Conservation (phyloP, 2,113 vertebrate genomes). For the Coturnix japonica region DNA sequence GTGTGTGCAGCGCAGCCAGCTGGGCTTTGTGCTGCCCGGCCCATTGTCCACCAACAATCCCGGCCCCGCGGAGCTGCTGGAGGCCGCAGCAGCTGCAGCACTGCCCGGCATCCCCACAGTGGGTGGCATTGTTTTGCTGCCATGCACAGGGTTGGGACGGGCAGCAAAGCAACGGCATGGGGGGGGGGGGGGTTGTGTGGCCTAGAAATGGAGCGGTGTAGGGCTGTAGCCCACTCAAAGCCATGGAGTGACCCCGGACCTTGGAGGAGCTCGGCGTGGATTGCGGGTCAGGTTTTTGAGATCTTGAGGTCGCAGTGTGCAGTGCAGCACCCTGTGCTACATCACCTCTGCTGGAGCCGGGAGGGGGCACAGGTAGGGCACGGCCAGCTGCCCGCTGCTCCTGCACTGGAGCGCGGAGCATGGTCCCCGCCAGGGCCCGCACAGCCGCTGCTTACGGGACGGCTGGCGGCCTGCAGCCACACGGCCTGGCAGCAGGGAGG, state of each 20-base stretch:
- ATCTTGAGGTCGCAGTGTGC: background rate
- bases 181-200: background rate
- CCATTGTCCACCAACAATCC: rapidly evolving
- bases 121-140: background rate
- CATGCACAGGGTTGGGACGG: background rate
- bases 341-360: background rate
- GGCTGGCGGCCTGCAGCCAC: background rate
- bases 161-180: rapidly evolving
- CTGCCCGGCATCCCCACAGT: rapidly evolving
- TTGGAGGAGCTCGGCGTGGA: background rate
- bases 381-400: background rate
- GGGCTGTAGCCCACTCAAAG: rapidly evolving
- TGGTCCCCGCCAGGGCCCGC: background rate
- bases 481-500: rapidly evolving
- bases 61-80: background rate
- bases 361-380: background rate
- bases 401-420: too few species aligned
- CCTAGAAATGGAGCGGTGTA: rapidly evolving
- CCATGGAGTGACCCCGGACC: too few species aligned
- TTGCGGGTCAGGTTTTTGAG: rapidly evolving
- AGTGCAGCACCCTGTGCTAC: background rate
- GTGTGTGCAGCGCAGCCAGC: rapidly evolving
- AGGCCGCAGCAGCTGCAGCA: rapidly evolving
- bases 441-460: rapidly evolving
- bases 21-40: rapidly evolving